Evolutionary conservation across 2,113 vertebrate genomes (phyloP).

Genomic region (Herpetotheres cachinnans): DNA sequence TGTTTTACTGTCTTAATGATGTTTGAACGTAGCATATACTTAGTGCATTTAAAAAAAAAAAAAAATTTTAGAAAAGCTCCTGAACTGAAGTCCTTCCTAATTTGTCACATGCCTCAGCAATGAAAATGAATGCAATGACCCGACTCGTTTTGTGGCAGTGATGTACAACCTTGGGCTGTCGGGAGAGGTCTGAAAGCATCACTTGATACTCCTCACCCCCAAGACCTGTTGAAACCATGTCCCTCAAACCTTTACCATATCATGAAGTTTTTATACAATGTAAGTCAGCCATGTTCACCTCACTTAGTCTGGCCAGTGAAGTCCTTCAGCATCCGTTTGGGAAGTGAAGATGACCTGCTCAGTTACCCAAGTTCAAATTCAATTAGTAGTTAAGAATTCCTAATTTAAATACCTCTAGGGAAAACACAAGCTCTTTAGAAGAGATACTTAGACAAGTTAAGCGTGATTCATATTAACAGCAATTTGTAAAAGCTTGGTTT

Average conservation of each 20-base stretch:
- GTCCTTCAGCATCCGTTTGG: not conserved
- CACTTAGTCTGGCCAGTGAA: not conserved
- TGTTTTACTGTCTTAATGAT: not conserved
- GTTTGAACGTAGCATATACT: not conserved
- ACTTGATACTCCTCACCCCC: not conserved
- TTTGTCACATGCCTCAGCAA: not conserved
- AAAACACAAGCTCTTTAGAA: conserved; percentile 61
- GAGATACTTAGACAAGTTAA: conserved; percentile 62
- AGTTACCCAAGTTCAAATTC: conserved; percentile 37
- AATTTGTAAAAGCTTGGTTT: conserved; percentile 66
- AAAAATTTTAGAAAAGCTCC: not conserved
- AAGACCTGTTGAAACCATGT: not conserved
- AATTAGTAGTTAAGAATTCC: conserved; percentile 60
- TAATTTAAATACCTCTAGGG: conserved; percentile 63
- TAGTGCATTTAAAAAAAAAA: not conserved
- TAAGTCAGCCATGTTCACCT: not conserved
- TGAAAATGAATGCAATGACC: not conserved
- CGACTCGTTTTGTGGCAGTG: not conserved
- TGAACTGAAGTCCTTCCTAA: not conserved
- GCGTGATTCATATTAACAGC: conserved; percentile 62
- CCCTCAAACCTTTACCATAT: not conserved
- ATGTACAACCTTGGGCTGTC: not conserved
- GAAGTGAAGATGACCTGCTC: not conserved
- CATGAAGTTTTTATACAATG: not conserved
- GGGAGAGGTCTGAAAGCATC: not conserved